Evolutionary conservation across 2,888 invertebrate species (phyloP).

Genomic region (Adela reaumurella): DNA sequence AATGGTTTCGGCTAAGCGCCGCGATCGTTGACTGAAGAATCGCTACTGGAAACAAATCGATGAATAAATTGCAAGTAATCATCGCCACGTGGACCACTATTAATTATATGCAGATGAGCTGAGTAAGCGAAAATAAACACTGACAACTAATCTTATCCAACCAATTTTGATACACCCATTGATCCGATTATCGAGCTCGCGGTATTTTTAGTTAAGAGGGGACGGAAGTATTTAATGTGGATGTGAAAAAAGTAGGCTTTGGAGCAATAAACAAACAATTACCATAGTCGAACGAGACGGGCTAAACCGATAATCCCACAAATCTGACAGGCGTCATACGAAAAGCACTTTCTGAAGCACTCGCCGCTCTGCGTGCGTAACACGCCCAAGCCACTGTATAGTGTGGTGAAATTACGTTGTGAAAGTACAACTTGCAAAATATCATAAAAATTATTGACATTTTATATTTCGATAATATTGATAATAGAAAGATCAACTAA

Average conservation of each 20-base stretch:
- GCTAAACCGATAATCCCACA: background rate
- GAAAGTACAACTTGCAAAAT: too few species aligned
- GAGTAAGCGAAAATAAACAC: background rate
- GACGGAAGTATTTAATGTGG: too few species aligned
- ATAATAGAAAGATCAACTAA: too few species aligned
- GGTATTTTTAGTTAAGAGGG: too few species aligned
- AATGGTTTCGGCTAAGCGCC: conserved; percentile 42
- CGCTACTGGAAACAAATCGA: conserved; percentile 46
- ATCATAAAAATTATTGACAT: too few species aligned
- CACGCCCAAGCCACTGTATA: too few species aligned
- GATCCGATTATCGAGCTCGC: too few species aligned
- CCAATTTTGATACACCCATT: too few species aligned
- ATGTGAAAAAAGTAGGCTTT: background rate
- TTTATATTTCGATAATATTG: too few species aligned
- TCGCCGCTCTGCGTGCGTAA: background rate
- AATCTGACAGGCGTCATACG: background rate
- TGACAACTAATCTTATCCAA: background rate
- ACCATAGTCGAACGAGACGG: background rate
- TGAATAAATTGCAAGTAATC: conserved; percentile 46
- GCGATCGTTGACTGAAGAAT: conserved; percentile 25
- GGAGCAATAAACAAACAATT: background rate
- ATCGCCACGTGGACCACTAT: conserved; percentile 17
- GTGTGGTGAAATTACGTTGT: too few species aligned
- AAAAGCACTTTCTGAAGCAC: background rate
- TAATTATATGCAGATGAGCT: background rate